Conservation (phyloP, 1,140 invertebrate species). For the Onthophagus taurus region DNA sequence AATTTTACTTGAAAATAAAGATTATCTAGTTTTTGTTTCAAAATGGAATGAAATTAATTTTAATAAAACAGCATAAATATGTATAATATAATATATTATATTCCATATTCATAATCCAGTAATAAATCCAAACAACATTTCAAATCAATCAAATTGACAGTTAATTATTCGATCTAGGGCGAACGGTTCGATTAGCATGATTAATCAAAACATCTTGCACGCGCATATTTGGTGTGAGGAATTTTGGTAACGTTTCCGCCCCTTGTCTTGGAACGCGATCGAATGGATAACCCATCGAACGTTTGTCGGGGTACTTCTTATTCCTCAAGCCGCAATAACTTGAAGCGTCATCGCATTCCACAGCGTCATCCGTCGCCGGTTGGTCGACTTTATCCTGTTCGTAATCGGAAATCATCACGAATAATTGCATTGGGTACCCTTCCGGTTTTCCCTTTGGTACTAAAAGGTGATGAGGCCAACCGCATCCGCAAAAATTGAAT, state of each 20-base stretch:
- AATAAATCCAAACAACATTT: too few species aligned
- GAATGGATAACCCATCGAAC: slow-evolving; percentile 71
- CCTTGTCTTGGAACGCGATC: slow-evolving; percentile 48
- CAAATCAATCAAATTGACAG: too few species aligned
- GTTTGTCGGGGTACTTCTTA: slow-evolving; percentile 58
- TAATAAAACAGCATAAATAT: too few species aligned
- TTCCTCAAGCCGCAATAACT: slow-evolving; percentile 67
- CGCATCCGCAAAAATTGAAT: slow-evolving; percentile 77
- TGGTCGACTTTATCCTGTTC: slow-evolving; percentile 47
- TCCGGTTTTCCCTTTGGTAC: slow-evolving; percentile 60
- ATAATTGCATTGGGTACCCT: slow-evolving; percentile 61
- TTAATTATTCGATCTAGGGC: slow-evolving; percentile 14
- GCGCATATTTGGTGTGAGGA: slow-evolving; percentile 61
- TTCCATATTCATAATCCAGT: too few species aligned
- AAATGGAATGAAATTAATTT: too few species aligned
- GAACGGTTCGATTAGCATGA: slow-evolving; percentile 37
- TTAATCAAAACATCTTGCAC: slow-evolving; percentile 44
- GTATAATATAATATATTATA: too few species aligned
- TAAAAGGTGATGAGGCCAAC: slow-evolving; percentile 80
- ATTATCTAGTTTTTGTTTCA: too few species aligned
- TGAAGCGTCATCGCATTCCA: slow-evolving; percentile 55
- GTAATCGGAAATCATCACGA: slow-evolving; percentile 76
- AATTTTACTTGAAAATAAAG: too few species aligned
- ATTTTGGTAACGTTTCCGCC: slow-evolving; percentile 46
- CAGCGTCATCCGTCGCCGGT: slow-evolving; percentile 19